Conservation (phyloP, 2,888 invertebrate genomes). For the Danaus chrysippus region DNA sequence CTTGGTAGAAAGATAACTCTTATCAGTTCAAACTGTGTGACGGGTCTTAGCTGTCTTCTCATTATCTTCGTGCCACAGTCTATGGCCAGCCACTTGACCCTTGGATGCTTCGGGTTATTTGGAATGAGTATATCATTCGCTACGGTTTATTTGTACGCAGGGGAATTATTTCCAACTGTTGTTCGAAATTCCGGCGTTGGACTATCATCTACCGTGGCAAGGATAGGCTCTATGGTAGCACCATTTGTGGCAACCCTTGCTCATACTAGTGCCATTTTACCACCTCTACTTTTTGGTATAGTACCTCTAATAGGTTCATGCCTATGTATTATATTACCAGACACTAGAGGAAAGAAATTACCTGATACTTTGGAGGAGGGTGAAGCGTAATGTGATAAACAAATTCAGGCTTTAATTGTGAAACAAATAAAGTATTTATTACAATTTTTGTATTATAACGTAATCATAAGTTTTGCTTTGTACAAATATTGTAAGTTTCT, state of each 20-base stretch:
- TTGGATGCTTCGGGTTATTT: conserved; percentile 87
- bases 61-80: conserved; percentile 78
- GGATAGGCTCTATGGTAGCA: conserved; percentile 91
- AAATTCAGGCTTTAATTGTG: neutral
- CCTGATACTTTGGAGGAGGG: conserved; percentile 91
- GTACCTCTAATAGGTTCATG: conserved; percentile 83
- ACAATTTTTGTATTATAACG: neutral
- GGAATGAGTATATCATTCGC: conserved; percentile 91
- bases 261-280: conserved; percentile 78
- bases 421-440: conserved; percentile 10
- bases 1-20: conserved; percentile 84
- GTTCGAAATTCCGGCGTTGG: conserved; percentile 93
- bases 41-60: conserved; percentile 82
- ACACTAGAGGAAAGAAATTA: conserved; percentile 86
- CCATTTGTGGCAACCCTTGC: conserved; percentile 88
- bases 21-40: conserved; percentile 81
- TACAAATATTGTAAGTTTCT: neutral
- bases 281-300: conserved; percentile 85
- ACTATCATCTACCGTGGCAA: conserved; percentile 89
- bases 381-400: conserved; percentile 67
- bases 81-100: conserved; percentile 73
- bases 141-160: conserved; percentile 91
- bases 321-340: conserved; percentile 85
- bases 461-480: neutral
- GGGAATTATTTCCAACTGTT: conserved; percentile 93